Evolutionary conservation across 2,888 invertebrate genomes (phyloP), one percentile per base, ranked within the genome.

Genomic region (Hydraecia micacea): DNA sequence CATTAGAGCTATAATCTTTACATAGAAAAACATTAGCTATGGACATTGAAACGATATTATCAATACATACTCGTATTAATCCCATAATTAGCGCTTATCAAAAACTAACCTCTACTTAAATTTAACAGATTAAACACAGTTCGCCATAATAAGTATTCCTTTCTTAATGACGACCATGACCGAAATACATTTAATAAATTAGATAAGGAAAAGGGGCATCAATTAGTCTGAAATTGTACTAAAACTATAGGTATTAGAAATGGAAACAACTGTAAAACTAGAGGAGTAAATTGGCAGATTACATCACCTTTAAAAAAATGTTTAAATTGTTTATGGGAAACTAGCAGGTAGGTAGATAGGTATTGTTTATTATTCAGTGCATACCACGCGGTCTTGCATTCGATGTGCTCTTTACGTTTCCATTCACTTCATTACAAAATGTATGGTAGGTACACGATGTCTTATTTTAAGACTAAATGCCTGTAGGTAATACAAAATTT

Each of bases 351-450:
- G 15, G 49, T 39, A 49, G 39, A 42, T 36, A 32, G 36, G 15
- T 46, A 75, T 73, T 80, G 73, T 78, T 81, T 84, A 82, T 58
- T 66, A 78, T 72, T 71, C 75, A 67, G 65, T 79, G 79, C 74
- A 79, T 72, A 63, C 73, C 49, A 39, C 36, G 75, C 42, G 13
- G 46, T 65, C 42, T 79, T 71, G 68, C 66, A 79, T 63, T 76
- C 52, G 62, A 67, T 69, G 75, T 81, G 82, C 66, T 85, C 82
- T 75, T 85, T 69, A 49, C 58, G 39, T 67, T 76, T 68, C 76
- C 85, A 82, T 82, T 85, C 85, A 55, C 76, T 85, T 75, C 46
- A 52, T 75, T 81, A 75, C 77, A 49, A 80, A 74, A 84, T 79
- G n/a, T 58, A 25, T 62, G 5, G 42, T 73, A 66, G 8, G 7